These are phyloP conservation scores for Drosophila prosaltans DNA, from an alignment of 1,140 invertebrate species.

Conservation along the genomic window DNA sequence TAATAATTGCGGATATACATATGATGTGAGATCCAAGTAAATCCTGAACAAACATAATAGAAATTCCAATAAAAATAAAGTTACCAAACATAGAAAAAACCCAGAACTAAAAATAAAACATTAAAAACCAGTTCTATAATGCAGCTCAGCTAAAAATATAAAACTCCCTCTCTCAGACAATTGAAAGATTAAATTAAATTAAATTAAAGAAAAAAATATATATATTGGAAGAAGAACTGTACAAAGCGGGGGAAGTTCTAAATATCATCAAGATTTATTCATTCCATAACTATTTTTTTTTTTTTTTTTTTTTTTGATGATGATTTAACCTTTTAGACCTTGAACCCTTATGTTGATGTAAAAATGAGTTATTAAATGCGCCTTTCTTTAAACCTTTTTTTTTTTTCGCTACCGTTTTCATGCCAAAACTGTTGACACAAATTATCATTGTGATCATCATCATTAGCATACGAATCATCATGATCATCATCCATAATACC, in stretches of 20 bases:
- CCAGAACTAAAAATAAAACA: not conserved
- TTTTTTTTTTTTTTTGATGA: too few species aligned
- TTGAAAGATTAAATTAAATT: conserved; percentile 1
- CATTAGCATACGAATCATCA: conserved; percentile 1
- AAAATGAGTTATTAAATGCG: too few species aligned
- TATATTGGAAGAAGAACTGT: not conserved
- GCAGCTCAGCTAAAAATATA: conserved; percentile 18
- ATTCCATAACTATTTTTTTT: too few species aligned
- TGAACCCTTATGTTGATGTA: not conserved
- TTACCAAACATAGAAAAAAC: conserved; percentile 23
- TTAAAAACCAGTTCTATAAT: conserved; percentile 41
- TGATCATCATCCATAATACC: not conserved
- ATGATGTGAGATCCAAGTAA: not conserved
- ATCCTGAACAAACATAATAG: conserved; percentile 23
- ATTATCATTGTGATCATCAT: not conserved
- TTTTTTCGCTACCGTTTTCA: too few species aligned
- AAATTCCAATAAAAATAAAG: conserved; percentile 38
- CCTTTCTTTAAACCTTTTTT: too few species aligned
- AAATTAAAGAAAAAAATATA: not conserved
- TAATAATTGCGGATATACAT: conserved; percentile 74
- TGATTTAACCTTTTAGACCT: not conserved
- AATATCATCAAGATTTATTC: too few species aligned
- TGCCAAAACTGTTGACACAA: too few species aligned
- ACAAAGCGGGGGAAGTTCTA: too few species aligned
- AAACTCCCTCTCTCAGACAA: conserved; percentile 1